Conservation (phyloP, 2,888 invertebrate genomes). For the Zele albiditarsus region DNA sequence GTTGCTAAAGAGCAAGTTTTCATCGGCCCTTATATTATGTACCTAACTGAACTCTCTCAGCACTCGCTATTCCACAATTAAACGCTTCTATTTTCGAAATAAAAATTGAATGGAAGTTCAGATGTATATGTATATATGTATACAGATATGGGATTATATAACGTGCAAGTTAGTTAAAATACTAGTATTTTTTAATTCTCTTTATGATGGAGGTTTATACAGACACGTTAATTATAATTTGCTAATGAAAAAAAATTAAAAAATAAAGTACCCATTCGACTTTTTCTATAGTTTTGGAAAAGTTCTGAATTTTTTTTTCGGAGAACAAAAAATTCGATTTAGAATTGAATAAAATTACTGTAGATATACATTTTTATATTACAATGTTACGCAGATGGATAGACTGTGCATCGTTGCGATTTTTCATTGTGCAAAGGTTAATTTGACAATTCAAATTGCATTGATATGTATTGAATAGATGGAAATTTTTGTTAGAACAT, state of each 20-base stretch:
- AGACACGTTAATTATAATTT: too few relatives aligned
- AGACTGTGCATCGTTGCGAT: too few relatives aligned
- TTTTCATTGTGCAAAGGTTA: too few relatives aligned
- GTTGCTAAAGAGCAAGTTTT: conserved; percentile 21
- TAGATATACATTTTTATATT: too few relatives aligned
- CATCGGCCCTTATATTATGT: background rate
- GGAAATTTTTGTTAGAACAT: background rate
- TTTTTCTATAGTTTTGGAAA: too few relatives aligned
- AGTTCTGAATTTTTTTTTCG: too few relatives aligned
- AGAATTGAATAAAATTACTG: too few relatives aligned
- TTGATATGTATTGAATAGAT: background rate
- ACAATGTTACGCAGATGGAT: too few relatives aligned
- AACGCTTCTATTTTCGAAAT: conserved; percentile 5
- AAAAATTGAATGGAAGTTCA: background rate
- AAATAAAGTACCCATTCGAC: too few relatives aligned
- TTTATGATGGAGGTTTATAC: background rate
- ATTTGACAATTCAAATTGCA: too few relatives aligned
- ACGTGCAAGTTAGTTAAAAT: background rate
- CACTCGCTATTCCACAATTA: conserved; percentile 19
- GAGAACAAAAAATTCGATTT: too few relatives aligned
- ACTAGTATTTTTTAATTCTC: background rate
- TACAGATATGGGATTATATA: background rate
- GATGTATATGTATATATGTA: background rate
- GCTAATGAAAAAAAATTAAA: too few relatives aligned
- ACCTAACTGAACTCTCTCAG: conserved; percentile 18